Conservation (phyloP, 1,140 invertebrate species). For the Drosophila repleta region DNA sequence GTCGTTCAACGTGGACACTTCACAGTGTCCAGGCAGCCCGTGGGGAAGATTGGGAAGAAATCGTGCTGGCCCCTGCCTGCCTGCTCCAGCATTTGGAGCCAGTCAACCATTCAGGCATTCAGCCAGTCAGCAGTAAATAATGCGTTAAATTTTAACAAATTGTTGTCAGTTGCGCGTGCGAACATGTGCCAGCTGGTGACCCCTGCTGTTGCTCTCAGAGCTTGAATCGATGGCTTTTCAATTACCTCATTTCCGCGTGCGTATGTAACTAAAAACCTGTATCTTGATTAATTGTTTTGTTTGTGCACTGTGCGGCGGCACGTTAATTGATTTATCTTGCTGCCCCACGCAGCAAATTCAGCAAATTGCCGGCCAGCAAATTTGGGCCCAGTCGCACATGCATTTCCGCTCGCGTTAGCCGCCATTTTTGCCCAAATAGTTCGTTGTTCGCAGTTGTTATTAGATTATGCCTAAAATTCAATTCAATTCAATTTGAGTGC, state of each 20-base stretch:
- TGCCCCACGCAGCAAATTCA: conserved; percentile 59
- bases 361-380: neutral
- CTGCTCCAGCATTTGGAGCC: neutral
- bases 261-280: conserved; percentile 60
- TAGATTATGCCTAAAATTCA: conserved; percentile 69
- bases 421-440: conserved; percentile 46
- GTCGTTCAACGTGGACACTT: conserved; percentile 69
- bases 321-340: conserved; percentile 79
- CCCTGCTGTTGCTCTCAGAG: neutral
- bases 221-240: conserved; percentile 70
- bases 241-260: conserved; percentile 60
- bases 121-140: conserved; percentile 70
- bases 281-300: conserved; percentile 80
- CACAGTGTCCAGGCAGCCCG: conserved; percentile 37
- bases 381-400: conserved; percentile 13
- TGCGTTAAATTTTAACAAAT: conserved; percentile 82
- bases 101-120: conserved; percentile 14
- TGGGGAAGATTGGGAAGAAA: conserved; percentile 33
- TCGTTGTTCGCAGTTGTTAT: conserved; percentile 57
- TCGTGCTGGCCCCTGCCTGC: neutral
- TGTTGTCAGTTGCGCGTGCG: conserved; percentile 65
- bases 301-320: conserved; percentile 32
- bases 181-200: conserved; percentile 48
- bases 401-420: conserved; percentile 58
- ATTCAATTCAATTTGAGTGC: conserved; percentile 73